Evolutionary conservation across 1,140 invertebrate genomes (phyloP).

Genomic region (Bombus haemorrhoidalis): DNA sequence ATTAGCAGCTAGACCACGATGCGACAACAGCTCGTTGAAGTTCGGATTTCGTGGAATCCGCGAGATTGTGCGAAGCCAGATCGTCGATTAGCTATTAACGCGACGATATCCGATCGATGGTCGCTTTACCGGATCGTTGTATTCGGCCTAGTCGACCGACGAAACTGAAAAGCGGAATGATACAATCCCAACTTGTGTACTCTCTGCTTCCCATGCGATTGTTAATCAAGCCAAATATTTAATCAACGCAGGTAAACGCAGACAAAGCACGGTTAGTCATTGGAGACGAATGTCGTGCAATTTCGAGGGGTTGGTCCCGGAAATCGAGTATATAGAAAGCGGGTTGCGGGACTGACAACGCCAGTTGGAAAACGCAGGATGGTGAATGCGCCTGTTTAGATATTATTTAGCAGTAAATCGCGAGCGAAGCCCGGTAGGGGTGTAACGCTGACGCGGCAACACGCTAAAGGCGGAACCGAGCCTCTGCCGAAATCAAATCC

Average conservation of each 20-base stretch:
- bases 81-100: constrained; percentile 49
- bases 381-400: constrained; percentile 73
- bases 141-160: neutral
- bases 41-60: constrained; percentile 12
- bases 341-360: constrained; percentile 35
- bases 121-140: neutral
- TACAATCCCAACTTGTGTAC: too few species aligned
- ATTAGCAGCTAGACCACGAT: constrained; percentile 2
- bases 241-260: constrained; percentile 47
- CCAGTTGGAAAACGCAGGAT: constrained; percentile 25
- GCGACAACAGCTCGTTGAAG: neutral
- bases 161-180: constrained; percentile 16
- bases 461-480: constrained; percentile 80
- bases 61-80: constrained; percentile 1
- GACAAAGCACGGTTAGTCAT: constrained; percentile 26
- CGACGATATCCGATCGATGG: neutral
- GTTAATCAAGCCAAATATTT: constrained; percentile 74
- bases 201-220: constrained; percentile 29
- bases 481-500: constrained; percentile 63
- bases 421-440: constrained; percentile 67
- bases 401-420: constrained; percentile 81
- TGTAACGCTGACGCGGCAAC: constrained; percentile 79
- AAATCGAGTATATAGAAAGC: constrained; percentile 26
- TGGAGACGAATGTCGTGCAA: constrained; percentile 10
- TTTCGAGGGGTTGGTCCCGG: neutral